Evolutionary conservation across 2,113 vertebrate species (phyloP).

Genomic region (Coreoperca whiteheadi): DNA sequence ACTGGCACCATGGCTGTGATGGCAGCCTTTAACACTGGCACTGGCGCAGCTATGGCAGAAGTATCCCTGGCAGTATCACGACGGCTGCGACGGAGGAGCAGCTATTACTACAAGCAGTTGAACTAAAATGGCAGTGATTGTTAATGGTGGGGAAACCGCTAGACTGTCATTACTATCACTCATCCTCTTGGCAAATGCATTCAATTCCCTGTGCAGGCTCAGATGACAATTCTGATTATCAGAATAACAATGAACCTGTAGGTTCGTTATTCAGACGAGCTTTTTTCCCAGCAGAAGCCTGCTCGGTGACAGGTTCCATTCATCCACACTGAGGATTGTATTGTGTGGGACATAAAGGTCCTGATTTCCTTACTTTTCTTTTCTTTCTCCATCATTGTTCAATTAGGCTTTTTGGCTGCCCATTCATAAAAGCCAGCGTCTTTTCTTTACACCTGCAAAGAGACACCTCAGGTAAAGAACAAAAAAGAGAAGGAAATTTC

Average conservation of each 20-base stretch:
- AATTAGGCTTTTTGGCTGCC: conserved; percentile 25
- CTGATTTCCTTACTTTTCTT: conserved; percentile 45
- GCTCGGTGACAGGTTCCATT: conserved; percentile 44
- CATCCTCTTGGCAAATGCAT: conserved; percentile 50
- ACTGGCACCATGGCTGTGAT: conserved; percentile 59
- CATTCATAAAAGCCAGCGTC: neutral
- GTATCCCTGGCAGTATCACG: conserved; percentile 45
- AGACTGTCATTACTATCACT: conserved; percentile 50
- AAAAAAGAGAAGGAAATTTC: neutral
- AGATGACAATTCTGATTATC: conserved; percentile 63
- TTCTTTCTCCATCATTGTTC: conserved; percentile 41
- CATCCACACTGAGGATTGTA: conserved; percentile 21
- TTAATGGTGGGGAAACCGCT: conserved; percentile 57
- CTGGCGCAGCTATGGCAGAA: conserved; percentile 42
- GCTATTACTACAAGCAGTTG: conserved; percentile 70
- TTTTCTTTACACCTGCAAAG: neutral
- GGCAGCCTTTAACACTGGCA: conserved; percentile 73
- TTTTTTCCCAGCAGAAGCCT: conserved; percentile 17
- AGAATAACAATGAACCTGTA: conserved; percentile 62
- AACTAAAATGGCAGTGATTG: conserved; percentile 70
- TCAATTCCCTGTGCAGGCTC: conserved; percentile 41
- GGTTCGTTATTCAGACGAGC: conserved; percentile 42
- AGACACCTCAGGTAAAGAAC: conserved; percentile 7
- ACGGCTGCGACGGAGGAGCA: conserved; percentile 30
- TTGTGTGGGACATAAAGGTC: conserved; percentile 40